Evolutionary conservation across 2,113 vertebrate species (phyloP).

Genomic region (Notothenia rossii): DNA sequence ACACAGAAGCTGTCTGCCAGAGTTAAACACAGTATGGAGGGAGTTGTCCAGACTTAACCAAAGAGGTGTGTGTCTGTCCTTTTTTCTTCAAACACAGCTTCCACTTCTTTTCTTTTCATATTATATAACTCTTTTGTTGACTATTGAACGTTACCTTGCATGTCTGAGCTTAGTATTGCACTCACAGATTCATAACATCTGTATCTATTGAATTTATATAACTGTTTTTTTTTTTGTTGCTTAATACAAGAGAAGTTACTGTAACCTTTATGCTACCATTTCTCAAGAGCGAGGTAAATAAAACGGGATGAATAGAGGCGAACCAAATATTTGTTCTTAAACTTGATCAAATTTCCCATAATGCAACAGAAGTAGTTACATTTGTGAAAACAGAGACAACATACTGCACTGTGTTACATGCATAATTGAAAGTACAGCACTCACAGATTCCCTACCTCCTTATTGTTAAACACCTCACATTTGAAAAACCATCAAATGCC

Average conservation of each 20-base stretch:
- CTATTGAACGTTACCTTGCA: background rate
- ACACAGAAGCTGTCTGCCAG: conserved; percentile 13
- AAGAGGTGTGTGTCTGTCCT: conserved; percentile 32
- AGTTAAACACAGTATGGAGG: conserved; percentile 31
- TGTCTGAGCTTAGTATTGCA: conserved; percentile 24
- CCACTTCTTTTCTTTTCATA: conserved; percentile 12
- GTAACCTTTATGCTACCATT: too few species aligned
- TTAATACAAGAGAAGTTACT: background rate
- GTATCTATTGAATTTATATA: background rate
- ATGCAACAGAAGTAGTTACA: background rate
- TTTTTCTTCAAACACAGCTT: conserved; percentile 39
- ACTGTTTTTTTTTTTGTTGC: background rate
- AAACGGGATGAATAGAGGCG: background rate
- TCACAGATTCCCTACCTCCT: background rate
- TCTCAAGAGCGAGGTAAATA: background rate
- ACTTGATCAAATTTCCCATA: background rate
- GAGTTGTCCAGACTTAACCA: conserved; percentile 43
- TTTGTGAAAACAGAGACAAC: background rate
- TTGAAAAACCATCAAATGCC: background rate
- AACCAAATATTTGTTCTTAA: background rate
- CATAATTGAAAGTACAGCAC: background rate
- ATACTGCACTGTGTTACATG: background rate
- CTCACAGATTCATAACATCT: conserved; percentile 5
- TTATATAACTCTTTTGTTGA: conserved; percentile 34
- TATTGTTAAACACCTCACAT: background rate